These are phyloP conservation scores for Prionace glauca DNA, from an alignment of 2,797 vertebrate species.

Conservation along the genomic window DNA sequence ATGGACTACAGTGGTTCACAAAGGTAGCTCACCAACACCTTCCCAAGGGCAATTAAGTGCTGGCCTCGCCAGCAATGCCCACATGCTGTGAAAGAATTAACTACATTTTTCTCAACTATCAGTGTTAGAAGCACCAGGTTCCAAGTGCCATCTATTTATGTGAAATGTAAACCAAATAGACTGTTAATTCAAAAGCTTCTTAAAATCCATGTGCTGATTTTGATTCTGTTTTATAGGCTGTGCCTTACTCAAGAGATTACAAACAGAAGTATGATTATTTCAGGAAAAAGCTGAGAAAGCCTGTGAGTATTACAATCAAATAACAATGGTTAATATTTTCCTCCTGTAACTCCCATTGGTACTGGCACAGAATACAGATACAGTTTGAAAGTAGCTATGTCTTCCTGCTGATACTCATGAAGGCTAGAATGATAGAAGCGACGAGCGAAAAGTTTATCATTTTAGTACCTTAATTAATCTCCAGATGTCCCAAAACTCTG, in stretches of 20 bases:
- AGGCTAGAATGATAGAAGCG: neutral
- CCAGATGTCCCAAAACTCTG: neutral
- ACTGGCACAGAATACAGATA: neutral
- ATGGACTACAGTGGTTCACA: too few relatives aligned
- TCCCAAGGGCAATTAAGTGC: too few relatives aligned
- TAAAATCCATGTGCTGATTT: neutral
- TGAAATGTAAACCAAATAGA: neutral
- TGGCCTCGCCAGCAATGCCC: too few relatives aligned
- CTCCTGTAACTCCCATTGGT: neutral
- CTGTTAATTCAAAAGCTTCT: constrained; percentile 42
- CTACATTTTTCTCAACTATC: too few relatives aligned
- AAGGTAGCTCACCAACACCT: too few relatives aligned
- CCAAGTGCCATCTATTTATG: too few relatives aligned
- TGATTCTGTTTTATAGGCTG: constrained; percentile 64
- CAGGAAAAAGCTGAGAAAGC: constrained; percentile 90
- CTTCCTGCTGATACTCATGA: neutral
- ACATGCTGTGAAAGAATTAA: too few relatives aligned
- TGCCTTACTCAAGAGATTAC: constrained; percentile 98
- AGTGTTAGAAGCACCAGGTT: neutral
- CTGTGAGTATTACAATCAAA: constrained; percentile 59
- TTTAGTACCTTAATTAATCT: neutral
- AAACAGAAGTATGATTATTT: constrained; percentile 98
- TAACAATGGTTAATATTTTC: neutral
- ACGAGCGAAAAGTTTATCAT: neutral
- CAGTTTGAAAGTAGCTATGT: neutral